phyloP scores from a whole-genome alignment of 2,888 invertebrate species.

The Phyllotreta cruciferae region DNA sequence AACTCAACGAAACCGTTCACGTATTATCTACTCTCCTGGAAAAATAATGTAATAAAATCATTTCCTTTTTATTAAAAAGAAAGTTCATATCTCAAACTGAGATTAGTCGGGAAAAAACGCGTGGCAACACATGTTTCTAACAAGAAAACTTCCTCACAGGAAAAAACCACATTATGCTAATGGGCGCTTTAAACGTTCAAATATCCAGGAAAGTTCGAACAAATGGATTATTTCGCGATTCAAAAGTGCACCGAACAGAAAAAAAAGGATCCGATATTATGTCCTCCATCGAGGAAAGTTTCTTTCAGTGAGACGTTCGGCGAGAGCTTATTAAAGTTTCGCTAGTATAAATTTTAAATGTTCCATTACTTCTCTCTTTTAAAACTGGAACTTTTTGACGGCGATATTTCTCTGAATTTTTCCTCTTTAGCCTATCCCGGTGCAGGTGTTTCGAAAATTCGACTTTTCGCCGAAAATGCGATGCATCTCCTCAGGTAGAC shows the following conservation, averaged over 20 bases:
- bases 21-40: too few species aligned
- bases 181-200: slow-evolving; percentile 20
- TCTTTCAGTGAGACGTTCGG: slow-evolving; percentile 32
- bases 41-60: neutral
- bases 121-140: slow-evolving; percentile 15
- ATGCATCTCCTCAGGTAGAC: slow-evolving; percentile 36
- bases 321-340: slow-evolving; percentile 43
- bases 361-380: slow-evolving; percentile 40
- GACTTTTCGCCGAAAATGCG: slow-evolving; percentile 31
- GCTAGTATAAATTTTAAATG: slow-evolving; percentile 43
- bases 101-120: slow-evolving; percentile 2
- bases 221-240: slow-evolving; percentile 28
- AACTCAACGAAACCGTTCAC: too few species aligned
- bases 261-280: slow-evolving; percentile 30
- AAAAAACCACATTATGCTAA: slow-evolving; percentile 27
- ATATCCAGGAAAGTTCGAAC: slow-evolving; percentile 21
- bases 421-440: slow-evolving; percentile 37
- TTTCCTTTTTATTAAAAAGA: slow-evolving; percentile 1
- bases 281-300: slow-evolving; percentile 28
- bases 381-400: slow-evolving; percentile 36
- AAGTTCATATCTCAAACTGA: neutral
- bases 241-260: slow-evolving; percentile 22
- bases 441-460: slow-evolving; percentile 42
- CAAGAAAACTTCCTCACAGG: slow-evolving; percentile 3
- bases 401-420: slow-evolving; percentile 40